Evolutionary conservation across 2,888 invertebrate species (phyloP), one percentile per base, ranked within the genome.

Genomic region (Acrobasis suavella): DNA sequence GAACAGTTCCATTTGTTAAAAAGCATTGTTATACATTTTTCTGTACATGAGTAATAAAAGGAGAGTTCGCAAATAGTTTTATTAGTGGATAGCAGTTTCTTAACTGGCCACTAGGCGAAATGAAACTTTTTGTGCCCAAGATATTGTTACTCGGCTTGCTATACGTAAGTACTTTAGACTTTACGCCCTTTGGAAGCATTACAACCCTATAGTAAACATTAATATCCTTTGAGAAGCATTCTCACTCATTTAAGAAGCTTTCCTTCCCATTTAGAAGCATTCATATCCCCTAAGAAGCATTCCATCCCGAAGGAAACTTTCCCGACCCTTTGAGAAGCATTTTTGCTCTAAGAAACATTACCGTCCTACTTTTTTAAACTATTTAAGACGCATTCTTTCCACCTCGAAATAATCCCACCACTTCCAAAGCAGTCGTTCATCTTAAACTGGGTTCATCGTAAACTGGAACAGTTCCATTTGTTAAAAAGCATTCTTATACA

Each of bases 81-180:
- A 10, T 10, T 15, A 55, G 55, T 55, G 55, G 39, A 55, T 39
- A 55, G 55, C 55, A 55, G 55, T 39, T 58, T 51, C 65, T 66
- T 39, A 55, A 15, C 55, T 55, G 55, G 54, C 68, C 65, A 62
- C 64, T 50, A 65, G 52, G 64, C 63, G 63, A 64, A 58, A 73
- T 74, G 76, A 67, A 65, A 15, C 38, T 55, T 9, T 55, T 55
- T 39, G 60, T 16, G 7, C 42, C 69, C 42, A 69, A 64, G 64
- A 59, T 67, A 9, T 50, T 72, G 15, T n/a, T 73, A 58, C 62
- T 73, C 62, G 65, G 69, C 39, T 60, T 76, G 55, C 17, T 76
- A n/a, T 58, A 69, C 68, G 81, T 81, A 70, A 81, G 80, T 81
- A 71, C 3, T 22, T 14, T 14, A 2, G 8, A 32, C 3, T 46